Evolutionary conservation across 2,113 vertebrate genomes (phyloP).

Genomic region (Drymodes brunneopygia): DNA sequence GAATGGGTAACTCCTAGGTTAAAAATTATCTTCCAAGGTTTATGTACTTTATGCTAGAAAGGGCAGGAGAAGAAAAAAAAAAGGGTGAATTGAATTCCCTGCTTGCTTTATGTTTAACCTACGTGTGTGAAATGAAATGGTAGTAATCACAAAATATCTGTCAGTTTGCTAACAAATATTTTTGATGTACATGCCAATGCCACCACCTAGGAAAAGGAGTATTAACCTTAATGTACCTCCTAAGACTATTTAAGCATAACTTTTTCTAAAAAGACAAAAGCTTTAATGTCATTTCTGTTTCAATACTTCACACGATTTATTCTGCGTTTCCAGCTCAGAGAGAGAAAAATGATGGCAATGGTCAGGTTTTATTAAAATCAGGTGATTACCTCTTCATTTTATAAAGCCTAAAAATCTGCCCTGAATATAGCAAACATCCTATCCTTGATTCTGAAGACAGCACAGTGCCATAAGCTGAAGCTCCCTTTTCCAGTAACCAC

Average conservation of each 20-base stretch:
- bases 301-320: neutral
- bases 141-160: neutral
- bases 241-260: neutral
- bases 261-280: neutral
- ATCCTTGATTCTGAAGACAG: neutral
- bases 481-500: neutral
- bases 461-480: neutral
- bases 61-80: neutral
- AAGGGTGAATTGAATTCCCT: neutral
- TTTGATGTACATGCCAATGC: neutral
- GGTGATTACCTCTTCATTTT: neutral
- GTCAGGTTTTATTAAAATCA: neutral
- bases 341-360: neutral
- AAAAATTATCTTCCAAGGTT: slow-evolving; percentile 74
- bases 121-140: neutral
- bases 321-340: neutral
- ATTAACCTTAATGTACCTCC: neutral
- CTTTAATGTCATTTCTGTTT: neutral
- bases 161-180: neutral
- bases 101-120: neutral
- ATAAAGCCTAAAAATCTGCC: neutral
- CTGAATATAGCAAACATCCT: neutral
- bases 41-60: slow-evolving; percentile 38
- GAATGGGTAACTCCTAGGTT: slow-evolving; percentile 71
- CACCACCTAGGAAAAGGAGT: neutral